A percentile compares a stretch with the other conserved stretches of the same genome.
These are phyloP conservation scores for Melanotus villosus DNA, from an alignment of 2,888 invertebrate genomes.

Conservation along the genomic window DNA sequence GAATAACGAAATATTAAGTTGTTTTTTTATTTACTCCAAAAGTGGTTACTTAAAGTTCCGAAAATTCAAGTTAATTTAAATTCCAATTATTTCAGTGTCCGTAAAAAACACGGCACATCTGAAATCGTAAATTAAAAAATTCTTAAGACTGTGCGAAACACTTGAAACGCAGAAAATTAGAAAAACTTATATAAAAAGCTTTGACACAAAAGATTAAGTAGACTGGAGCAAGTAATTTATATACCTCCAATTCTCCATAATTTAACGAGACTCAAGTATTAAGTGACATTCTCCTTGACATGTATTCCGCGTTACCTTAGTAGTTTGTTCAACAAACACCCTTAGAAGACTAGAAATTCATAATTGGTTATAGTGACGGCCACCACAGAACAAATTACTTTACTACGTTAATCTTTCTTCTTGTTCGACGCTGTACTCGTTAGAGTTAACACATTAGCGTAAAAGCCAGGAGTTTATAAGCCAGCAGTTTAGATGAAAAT, in stretches of 20 bases:
- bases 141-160: no score
- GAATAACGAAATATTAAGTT: no score
- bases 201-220: not conserved
- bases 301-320: not conserved
- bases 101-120: no score
- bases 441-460: not conserved
- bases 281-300: constrained; percentile 8
- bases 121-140: no score
- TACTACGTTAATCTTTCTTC: constrained; percentile 9
- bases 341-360: not conserved
- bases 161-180: no score
- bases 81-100: no score
- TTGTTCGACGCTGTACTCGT: not conserved
- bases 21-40: no score
- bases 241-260: not conserved
- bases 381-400: constrained; percentile 20
- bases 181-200: no score
- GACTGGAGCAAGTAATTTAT: not conserved
- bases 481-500: not conserved
- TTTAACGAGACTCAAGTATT: not conserved
- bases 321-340: not conserved
- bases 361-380: not conserved
- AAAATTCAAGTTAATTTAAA: no score
- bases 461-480: not conserved
- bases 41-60: no score